Evolutionary conservation across 2,888 invertebrate species (phyloP), one percentile per base, ranked within the genome.

Genomic region (Dryobotodes eremita): DNA sequence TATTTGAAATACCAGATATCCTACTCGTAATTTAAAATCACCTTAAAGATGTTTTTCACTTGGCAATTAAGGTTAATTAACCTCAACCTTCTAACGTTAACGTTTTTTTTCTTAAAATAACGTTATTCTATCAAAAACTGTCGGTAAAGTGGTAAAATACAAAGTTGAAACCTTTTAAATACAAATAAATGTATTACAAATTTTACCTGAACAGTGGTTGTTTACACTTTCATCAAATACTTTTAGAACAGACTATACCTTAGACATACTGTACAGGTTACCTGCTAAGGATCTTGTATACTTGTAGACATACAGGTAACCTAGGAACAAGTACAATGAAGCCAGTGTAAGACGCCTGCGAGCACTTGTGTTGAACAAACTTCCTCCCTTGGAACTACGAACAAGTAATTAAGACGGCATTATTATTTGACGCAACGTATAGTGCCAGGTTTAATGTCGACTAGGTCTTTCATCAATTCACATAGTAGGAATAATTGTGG

Each of bases 311-410:
- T 31, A 31, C 48, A 50, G 62, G 68, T 69, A 36, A 71, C 70
- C 46, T 26, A 71, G 46, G 81, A 80, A 20, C 20, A 76, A 77
- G 77, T 77, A 82, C 82, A 82, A 82, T 82, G 81, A 69, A 82
- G 82, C 62, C 62, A 62, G 81, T 59, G 71, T 77, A 69, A 77
- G 81, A 53, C 68, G 82, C 36, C 57, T 48, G 75, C 53, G 77
- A 81, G 62, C 77, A 81, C 81, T 81, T 71, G 62, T 69, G 68
- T 26, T 13, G 71, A 69, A 82, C 81, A 77, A 82, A 82, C 77
- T 82, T 82, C 65, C 10, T 55, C 53, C 17, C 42, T 15, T 42
- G 66, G 31, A 75, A 76, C 70, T 71, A 57, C 11, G 50, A 71
- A 76, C 64, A 53, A n/a, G 68, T 82, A 82, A 82, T 82, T 82